Percentiles rank a stretch among this genome's conserved stretches.
Conservation (phyloP, 2,888 invertebrate genomes). For the Melanchra persicariae region DNA sequence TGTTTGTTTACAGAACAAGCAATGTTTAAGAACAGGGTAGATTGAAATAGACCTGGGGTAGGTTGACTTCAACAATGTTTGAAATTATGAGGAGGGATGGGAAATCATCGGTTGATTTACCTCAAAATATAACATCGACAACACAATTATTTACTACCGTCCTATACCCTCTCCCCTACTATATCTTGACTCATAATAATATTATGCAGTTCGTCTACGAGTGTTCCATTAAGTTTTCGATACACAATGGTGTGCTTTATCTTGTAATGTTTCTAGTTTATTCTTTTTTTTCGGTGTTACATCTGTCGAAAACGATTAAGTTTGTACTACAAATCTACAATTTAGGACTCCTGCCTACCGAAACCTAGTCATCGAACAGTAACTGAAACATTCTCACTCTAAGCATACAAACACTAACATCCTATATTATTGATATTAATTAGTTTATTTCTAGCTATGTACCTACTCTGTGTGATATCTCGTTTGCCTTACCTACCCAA, state of each 20-base stretch:
- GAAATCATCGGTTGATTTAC: too few relatives aligned
- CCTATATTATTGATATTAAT: constrained; percentile 12
- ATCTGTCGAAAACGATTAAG: neutral
- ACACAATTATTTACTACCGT: neutral
- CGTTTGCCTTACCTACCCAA: constrained; percentile 26
- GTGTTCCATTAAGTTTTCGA: neutral
- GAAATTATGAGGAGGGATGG: neutral
- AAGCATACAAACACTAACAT: constrained; percentile 4
- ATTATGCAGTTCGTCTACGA: neutral
- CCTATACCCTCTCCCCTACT: neutral
- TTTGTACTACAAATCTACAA: constrained; percentile 3
- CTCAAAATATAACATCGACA: neutral
- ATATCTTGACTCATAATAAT: neutral
- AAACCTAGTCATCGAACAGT: constrained; percentile 59
- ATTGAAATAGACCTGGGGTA: neutral
- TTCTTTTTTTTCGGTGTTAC: constrained; percentile 14
- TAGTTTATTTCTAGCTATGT: constrained; percentile 22
- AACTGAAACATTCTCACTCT: constrained; percentile 24
- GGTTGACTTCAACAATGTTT: neutral
- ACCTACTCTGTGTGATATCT: constrained; percentile 27
- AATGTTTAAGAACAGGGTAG: neutral
- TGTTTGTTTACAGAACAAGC: neutral
- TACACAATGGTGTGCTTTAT: neutral
- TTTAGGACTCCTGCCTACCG: constrained; percentile 43
- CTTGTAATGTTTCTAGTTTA: neutral